Base-by-base conservation (phyloP, 1,140 invertebrate genomes). In the Thrips palmi region DNA sequence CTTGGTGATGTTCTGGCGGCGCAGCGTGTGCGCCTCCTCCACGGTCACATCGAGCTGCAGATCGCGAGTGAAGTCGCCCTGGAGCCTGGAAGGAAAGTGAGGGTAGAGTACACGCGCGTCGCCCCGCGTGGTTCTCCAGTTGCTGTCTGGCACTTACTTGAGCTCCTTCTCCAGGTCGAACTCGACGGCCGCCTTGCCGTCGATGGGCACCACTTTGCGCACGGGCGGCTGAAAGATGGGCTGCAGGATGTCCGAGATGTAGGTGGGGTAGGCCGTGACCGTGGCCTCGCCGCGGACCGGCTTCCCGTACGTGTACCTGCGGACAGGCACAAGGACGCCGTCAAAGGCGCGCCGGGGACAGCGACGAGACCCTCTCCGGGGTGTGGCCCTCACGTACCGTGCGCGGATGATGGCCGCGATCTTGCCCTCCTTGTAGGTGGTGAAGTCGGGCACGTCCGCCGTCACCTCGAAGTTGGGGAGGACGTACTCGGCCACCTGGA, bases 381-480 rank as follows among this genome's bases (percentile, higher is more conserved):
- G n/a, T n/a, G n/a, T n/a, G n/a, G n/a, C n/a, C n/a, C 12, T 27
- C n/a, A 4, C 21, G 14, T 68, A 92, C 86, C 78, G 83, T 7
- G 87, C 81, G 27, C 75, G 71, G 8, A 96, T 66, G 17, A 77
- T 80, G 5, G 76, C 77, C 10, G 64, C 67, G 20, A 93, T 67
- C 32, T 72, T 68, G 17, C 74, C 73, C 38, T 87, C 77, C 39
- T 74, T 76, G 50, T 86, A 79, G 1, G 80, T 76, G 0, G 79
- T 64, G 56, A 88, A 84, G 41, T 77, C 67, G 1, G 83, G 76
- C 1, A 83, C 68, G 33, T 82, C 70, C 17, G 93, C 68, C 0
- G 69, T 67, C 12, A 97, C 81, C 52, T 91, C 72, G 57, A 91
- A 96, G 49, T 92, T 89, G 0, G 91, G 91, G 22, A 91, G 57